These are phyloP conservation scores for Vicugna pacos DNA, from an alignment of 2,113 vertebrate species.

Conservation along the genomic window DNA sequence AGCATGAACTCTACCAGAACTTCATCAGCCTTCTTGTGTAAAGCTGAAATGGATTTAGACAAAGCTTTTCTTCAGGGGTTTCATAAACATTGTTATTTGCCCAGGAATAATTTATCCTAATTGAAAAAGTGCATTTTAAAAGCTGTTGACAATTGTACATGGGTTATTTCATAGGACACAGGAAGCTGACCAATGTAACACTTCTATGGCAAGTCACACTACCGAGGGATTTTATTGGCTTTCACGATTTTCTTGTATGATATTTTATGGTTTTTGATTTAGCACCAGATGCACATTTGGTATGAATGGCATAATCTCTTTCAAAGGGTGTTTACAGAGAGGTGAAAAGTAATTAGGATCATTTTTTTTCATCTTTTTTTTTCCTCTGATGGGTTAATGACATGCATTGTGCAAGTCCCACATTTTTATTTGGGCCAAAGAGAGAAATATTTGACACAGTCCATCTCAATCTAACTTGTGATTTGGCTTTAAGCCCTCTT, in stretches of 20 bases:
- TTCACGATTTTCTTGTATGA: slow-evolving; percentile 19
- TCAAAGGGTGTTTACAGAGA: slow-evolving; percentile 38
- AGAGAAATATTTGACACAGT: slow-evolving; percentile 20
- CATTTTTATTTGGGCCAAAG: background rate
- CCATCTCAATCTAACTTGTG: slow-evolving; percentile 56
- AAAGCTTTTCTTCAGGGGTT: slow-evolving; percentile 39
- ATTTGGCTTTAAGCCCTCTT: slow-evolving; percentile 80
- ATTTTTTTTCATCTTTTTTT: background rate
- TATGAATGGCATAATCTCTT: slow-evolving; percentile 32
- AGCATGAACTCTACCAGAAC: slow-evolving; percentile 50
- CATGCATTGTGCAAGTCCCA: background rate
- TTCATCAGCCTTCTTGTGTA: background rate
- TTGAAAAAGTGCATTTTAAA: slow-evolving; percentile 57
- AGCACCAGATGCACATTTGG: slow-evolving; percentile 5
- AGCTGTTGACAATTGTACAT: background rate
- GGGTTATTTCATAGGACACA: slow-evolving; percentile 17
- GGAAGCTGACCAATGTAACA: background rate
- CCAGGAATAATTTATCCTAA: slow-evolving; percentile 46
- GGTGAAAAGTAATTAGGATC: background rate
- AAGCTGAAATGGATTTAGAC: slow-evolving; percentile 64
- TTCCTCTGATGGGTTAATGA: slow-evolving; percentile 18
- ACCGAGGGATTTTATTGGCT: background rate
- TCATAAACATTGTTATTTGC: slow-evolving; percentile 45
- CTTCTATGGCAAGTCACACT: background rate
- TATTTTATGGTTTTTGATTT: slow-evolving; percentile 47